Conservation (phyloP, 1,140 invertebrate species). For the Protaetia brevitarsis region DNA sequence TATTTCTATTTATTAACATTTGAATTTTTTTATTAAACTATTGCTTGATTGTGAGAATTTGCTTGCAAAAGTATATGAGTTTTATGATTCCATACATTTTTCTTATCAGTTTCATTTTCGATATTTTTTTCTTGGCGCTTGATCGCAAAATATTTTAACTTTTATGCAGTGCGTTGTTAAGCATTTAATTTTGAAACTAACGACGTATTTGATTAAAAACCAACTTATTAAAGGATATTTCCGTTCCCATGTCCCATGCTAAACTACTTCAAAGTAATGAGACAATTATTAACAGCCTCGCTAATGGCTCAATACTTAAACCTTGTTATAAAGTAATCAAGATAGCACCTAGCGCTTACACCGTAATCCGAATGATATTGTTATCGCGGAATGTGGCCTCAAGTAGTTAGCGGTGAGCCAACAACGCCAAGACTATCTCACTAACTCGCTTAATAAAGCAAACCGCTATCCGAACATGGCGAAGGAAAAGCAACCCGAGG, state of each 20-base stretch:
- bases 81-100: too few relatives aligned
- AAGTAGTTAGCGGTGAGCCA: conserved; percentile 31
- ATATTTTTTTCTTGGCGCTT: too few relatives aligned
- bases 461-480: conserved; percentile 6
- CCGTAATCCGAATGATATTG: conserved; percentile 37
- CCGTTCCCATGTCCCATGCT: background rate
- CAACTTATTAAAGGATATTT: background rate
- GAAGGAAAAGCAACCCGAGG: conserved; percentile 12
- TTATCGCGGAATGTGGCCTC: conserved; percentile 33
- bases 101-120: too few relatives aligned
- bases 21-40: too few relatives aligned
- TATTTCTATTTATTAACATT: too few relatives aligned
- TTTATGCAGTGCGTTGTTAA: too few relatives aligned
- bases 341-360: conserved; percentile 31
- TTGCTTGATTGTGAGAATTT: too few relatives aligned
- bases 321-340: conserved; percentile 40
- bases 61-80: too few relatives aligned
- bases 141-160: too few relatives aligned
- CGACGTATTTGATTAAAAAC: background rate
- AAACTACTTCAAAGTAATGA: conserved; percentile 12
- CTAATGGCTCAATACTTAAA: conserved; percentile 29
- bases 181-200: too few relatives aligned
- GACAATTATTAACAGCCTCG: conserved; percentile 15
- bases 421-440: conserved; percentile 27
- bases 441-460: conserved; percentile 30